phyloP scores from a whole-genome alignment of 1,140 invertebrate genomes.

The Pteromalus puparum region DNA sequence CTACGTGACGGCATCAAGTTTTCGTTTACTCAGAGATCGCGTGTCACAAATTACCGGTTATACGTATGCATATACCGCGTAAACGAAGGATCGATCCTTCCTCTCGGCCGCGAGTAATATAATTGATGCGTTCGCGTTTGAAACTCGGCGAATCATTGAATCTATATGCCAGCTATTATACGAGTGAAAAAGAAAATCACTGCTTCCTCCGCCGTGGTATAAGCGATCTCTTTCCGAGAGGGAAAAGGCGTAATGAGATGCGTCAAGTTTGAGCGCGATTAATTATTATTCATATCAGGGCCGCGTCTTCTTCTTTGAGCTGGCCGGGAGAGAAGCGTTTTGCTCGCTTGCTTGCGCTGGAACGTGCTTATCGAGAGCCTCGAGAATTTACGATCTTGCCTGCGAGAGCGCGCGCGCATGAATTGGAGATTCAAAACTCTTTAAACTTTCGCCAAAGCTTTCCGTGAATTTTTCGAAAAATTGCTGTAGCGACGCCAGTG shows the following conservation, averaged over 20 bases:
- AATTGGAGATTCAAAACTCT: not conserved
- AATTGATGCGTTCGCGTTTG: too few relatives aligned
- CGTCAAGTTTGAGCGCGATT: constrained; percentile 60
- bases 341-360: not conserved
- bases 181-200: too few relatives aligned
- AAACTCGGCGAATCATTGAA: too few relatives aligned
- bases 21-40: constrained; percentile 64
- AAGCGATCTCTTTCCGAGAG: too few relatives aligned
- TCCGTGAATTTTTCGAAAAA: not conserved
- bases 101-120: too few relatives aligned
- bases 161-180: too few relatives aligned
- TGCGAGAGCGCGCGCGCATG: not conserved
- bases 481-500: not conserved
- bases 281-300: constrained; percentile 61
- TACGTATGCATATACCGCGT: not conserved
- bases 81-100: constrained; percentile 58
- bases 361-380: constrained; percentile 21
- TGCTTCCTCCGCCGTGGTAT: too few relatives aligned
- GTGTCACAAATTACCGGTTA: constrained; percentile 68
- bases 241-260: constrained; percentile 56
- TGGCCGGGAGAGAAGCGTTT: not conserved
- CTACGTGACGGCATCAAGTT: constrained; percentile 63
- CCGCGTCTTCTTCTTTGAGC: constrained; percentile 38
- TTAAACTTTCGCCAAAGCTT: not conserved
- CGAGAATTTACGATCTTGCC: constrained; percentile 21